Evolutionary conservation across 2,113 vertebrate species (phyloP).

Genomic region (Sphyrna mokarran): DNA sequence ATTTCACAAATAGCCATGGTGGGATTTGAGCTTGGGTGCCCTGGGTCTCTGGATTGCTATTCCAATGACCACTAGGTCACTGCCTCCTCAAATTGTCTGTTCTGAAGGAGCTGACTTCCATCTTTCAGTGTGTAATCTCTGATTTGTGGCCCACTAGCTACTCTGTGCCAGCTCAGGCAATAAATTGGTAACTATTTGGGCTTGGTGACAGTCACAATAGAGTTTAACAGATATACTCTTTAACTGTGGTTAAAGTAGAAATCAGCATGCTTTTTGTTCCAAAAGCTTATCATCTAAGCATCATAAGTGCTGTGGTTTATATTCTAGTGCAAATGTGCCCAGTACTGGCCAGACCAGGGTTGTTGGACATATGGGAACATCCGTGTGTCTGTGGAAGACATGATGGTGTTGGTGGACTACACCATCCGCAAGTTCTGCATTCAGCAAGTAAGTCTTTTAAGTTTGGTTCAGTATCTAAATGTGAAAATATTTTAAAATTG

Average conservation of each 20-base stretch:
- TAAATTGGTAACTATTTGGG: background rate
- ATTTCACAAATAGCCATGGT: no score
- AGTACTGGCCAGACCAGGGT: conserved; percentile 98
- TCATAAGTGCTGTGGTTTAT: conserved; percentile 38
- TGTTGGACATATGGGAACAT: conserved; percentile 98
- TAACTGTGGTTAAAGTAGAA: background rate
- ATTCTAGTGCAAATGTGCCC: conserved; percentile 87
- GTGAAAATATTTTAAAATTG: conserved; percentile 7
- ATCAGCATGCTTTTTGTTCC: background rate
- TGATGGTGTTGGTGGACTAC: conserved; percentile 91
- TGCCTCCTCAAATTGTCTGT: background rate
- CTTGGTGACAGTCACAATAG: background rate
- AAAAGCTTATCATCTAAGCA: background rate
- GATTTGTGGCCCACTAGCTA: background rate
- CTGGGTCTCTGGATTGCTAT: no score
- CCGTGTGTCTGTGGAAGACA: conserved; percentile 90
- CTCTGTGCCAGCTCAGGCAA: background rate
- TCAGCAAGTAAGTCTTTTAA: conserved; percentile 70
- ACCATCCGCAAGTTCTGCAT: conserved; percentile 98
- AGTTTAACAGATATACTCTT: background rate
- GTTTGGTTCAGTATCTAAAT: background rate
- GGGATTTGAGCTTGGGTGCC: no score
- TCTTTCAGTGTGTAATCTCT: background rate
- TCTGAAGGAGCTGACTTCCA: background rate
- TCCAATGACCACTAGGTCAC: no score